A percentile compares a stretch with the other conserved stretches of the same genome.
These are phyloP conservation scores for Drosophila teissieri DNA, from an alignment of 1,140 invertebrate genomes.

Conservation along the genomic window DNA sequence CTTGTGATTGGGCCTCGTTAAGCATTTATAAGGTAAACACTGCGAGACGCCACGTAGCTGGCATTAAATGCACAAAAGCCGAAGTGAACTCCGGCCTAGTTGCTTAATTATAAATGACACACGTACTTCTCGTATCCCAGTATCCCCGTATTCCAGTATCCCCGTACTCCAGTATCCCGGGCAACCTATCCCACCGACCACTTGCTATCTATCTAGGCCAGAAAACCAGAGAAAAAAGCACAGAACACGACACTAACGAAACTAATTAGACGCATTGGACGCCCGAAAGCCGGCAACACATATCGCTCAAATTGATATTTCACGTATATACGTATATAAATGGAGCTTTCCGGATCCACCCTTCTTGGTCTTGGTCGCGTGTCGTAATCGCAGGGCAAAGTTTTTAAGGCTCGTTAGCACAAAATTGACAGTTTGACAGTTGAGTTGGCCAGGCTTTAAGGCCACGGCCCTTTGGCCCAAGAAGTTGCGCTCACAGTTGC, in stretches of 20 bases:
- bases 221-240: conserved; percentile 5
- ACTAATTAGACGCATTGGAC: conserved; percentile 75
- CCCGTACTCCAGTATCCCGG: conserved; percentile 24
- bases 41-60: conserved; percentile 54
- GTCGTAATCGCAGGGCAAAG: conserved; percentile 58
- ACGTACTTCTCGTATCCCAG: conserved; percentile 50
- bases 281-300: conserved; percentile 63
- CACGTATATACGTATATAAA: conserved; percentile 26
- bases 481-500: not conserved
- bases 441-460: conserved; percentile 81
- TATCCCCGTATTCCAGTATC: conserved; percentile 9
- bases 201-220: conserved; percentile 71
- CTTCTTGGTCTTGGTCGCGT: conserved; percentile 29
- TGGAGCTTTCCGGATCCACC: conserved; percentile 7
- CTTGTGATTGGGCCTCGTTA: conserved; percentile 63
- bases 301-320: conserved; percentile 82
- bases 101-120: conserved; percentile 83
- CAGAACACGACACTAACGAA: conserved; percentile 73
- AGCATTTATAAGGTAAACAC: conserved; percentile 79
- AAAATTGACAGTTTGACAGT: conserved; percentile 84
- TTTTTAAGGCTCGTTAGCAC: conserved; percentile 83
- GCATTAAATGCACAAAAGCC: conserved; percentile 77
- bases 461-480: conserved; percentile 62
- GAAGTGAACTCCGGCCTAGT: conserved; percentile 69
- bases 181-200: conserved; percentile 18